Evolutionary conservation across 35 echinoderm and acorn worm genomes (phyloP).

Genomic region (Diadema setosum): DNA sequence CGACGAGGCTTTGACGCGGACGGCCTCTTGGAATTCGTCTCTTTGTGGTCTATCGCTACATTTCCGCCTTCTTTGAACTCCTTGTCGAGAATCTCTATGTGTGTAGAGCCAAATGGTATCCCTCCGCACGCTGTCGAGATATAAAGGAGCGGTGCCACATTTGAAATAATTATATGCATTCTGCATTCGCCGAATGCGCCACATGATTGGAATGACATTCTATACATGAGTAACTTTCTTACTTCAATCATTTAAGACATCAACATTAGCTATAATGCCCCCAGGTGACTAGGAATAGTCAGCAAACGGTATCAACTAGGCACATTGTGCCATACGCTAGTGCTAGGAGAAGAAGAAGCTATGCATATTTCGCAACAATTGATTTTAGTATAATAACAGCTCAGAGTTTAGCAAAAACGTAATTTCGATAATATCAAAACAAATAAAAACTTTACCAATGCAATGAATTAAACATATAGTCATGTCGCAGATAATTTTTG

Average conservation of each 20-base stretch:
- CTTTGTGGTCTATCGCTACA: too few relatives aligned
- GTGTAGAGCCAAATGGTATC: neutral
- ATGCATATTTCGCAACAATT: too few relatives aligned
- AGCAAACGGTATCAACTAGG: too few relatives aligned
- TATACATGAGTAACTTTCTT: neutral
- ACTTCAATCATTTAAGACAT: neutral
- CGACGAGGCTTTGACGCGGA: constrained; percentile 39
- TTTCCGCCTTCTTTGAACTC: neutral
- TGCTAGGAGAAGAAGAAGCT: too few relatives aligned
- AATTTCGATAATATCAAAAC: too few relatives aligned
- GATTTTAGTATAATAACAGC: too few relatives aligned
- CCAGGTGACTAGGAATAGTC: neutral
- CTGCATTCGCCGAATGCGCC: neutral
- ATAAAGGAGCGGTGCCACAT: neutral
- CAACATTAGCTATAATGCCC: neutral
- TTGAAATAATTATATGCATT: neutral
- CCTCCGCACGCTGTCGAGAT: neutral
- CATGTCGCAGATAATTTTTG: too few relatives aligned
- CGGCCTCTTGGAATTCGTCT: too few relatives aligned
- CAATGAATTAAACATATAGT: too few relatives aligned
- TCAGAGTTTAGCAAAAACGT: too few relatives aligned
- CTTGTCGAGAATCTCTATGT: neutral
- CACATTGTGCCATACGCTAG: too few relatives aligned
- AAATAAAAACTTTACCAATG: too few relatives aligned
- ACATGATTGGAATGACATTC: neutral